phyloP scores from a whole-genome alignment of 2,113 vertebrate species.

The Hippocampus abdominalis region DNA sequence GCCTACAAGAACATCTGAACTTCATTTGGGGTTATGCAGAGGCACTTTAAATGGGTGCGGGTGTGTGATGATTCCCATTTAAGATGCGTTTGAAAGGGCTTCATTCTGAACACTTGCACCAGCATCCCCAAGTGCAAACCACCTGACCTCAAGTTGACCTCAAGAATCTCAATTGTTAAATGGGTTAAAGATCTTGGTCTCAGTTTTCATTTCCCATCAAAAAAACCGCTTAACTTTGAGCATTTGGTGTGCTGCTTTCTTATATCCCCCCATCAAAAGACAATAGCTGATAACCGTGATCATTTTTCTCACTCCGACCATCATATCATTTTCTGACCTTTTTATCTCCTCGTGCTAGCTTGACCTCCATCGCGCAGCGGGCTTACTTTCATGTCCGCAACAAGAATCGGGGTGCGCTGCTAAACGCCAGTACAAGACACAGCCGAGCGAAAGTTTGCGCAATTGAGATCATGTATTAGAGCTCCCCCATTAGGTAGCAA shows the following conservation, averaged over 20 bases:
- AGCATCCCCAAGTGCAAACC: neutral
- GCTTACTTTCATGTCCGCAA: slow-evolving; percentile 63
- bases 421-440: slow-evolving; percentile 54
- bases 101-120: neutral
- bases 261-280: neutral
- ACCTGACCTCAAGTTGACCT: no score
- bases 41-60: no score
- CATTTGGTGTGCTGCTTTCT: neutral
- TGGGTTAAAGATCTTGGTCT: neutral
- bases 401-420: slow-evolving; percentile 62
- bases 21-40: no score
- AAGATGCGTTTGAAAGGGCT: no score
- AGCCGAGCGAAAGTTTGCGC: slow-evolving; percentile 44
- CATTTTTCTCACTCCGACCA: neutral
- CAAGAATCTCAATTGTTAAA: no score
- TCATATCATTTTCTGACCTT: neutral
- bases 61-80: no score
- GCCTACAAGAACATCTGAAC: no score
- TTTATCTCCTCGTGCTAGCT: neutral
- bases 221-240: neutral
- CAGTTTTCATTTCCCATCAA: neutral
- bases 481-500: slow-evolving; percentile 72
- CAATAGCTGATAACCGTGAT: neutral
- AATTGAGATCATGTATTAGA: slow-evolving; percentile 73
- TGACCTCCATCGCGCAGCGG: slow-evolving; percentile 51